These are phyloP conservation scores for Pentamera pediparva DNA, from an alignment of 53 echinoderm and acorn worm species.

Conservation along the genomic window DNA sequence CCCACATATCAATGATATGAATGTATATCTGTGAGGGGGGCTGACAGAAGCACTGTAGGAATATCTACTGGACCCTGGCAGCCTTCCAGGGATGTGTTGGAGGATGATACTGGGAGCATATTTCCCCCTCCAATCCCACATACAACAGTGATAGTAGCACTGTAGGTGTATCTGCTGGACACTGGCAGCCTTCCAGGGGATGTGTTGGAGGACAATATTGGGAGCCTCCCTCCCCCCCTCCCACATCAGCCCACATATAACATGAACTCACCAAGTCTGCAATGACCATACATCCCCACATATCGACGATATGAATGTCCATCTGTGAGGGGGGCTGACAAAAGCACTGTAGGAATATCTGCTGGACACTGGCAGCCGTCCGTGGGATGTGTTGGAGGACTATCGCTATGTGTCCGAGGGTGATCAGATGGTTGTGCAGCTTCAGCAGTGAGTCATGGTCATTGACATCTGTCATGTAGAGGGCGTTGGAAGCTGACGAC, in stretches of 20 bases:
- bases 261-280: constrained; percentile 78
- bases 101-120: no score
- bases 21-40: constrained; percentile 78
- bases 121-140: no score
- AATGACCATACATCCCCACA: constrained; percentile 91
- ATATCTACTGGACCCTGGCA: no score
- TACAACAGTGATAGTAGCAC: no score
- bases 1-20: constrained; percentile 91
- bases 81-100: no score
- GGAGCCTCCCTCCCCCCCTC: no score
- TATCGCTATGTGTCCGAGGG: constrained; percentile 81
- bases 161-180: constrained; percentile 96
- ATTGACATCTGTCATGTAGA: constrained; percentile 78
- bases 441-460: constrained; percentile 65
- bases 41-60: no score
- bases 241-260: no score
- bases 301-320: constrained; percentile 86
- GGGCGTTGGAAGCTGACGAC: constrained; percentile 81
- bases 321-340: constrained; percentile 76
- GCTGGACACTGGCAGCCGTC: constrained; percentile 83
- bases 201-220: constrained; percentile 68
- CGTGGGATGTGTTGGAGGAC: constrained; percentile 65
- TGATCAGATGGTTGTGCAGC: constrained; percentile 68
- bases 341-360: constrained; percentile 93
- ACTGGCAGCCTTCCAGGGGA: constrained; percentile 71